phyloP scores from a whole-genome alignment of 30 jellyfish, hydroid and myxozoan genomes.

The Pelagia noctiluca region DNA sequence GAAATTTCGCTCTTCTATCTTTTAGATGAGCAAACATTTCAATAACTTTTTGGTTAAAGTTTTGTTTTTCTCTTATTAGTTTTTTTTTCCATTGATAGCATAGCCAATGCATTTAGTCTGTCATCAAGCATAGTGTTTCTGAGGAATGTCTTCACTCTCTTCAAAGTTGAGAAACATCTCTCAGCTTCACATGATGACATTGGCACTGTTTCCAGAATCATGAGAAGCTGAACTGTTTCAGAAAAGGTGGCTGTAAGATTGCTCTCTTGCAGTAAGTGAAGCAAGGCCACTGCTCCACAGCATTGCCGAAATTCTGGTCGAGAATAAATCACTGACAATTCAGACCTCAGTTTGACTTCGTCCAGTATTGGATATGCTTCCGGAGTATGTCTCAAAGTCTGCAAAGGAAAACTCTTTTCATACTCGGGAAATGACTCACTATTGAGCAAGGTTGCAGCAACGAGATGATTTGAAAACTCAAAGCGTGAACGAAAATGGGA shows the following conservation, averaged over 20 bases:
- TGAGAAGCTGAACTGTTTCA: not conserved
- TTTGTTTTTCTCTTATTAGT: no score
- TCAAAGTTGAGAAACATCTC: not conserved
- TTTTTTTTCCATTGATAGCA: no score
- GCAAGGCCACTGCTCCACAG: not conserved
- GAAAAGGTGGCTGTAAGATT: not conserved
- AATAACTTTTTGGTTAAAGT: no score
- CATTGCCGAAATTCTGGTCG: not conserved
- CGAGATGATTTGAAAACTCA: conserved; percentile 39
- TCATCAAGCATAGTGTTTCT: not conserved
- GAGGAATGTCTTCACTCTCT: not conserved
- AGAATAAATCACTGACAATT: no score
- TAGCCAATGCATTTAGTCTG: no score
- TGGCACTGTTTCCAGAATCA: not conserved
- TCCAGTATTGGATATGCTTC: no score
- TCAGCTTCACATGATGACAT: not conserved
- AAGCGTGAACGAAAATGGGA: conserved; percentile 8
- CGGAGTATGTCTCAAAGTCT: no score
- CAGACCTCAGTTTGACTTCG: no score
- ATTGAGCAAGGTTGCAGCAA: conserved; percentile 40
- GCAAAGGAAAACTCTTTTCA: conserved; percentile 11
- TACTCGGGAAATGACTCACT: conserved; percentile 10
- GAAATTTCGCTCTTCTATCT: no score
- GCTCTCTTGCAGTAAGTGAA: not conserved
- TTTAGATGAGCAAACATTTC: no score